Base-by-base conservation (phyloP, 2,797 vertebrate genomes). In the Ctenochaetus hawaiiensis region DNA sequence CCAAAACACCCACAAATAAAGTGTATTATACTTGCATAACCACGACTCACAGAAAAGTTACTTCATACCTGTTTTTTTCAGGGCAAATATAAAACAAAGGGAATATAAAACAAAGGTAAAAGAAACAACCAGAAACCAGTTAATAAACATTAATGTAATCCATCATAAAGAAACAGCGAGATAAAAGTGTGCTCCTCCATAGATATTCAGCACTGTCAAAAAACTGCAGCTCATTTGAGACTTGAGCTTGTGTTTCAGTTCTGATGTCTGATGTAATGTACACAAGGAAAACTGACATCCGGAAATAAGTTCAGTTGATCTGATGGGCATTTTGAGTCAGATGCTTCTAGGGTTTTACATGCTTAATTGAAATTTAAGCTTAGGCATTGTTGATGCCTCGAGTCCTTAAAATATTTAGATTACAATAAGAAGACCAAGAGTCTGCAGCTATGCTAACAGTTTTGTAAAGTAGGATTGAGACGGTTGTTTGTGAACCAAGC, bases 1-100 rank as follows among this genome's bases (percentile, higher is more conserved):
- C 73, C 72, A 61, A 63, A 72, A 81, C 74, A 80, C 53, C 26
- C 61, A 71, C 80, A 81, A 82, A 82, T 81, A 81, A 78, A 2
- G 14, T 22, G 65, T 73, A 75, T 68, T 63, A 67, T 63, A 56
- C 26, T 78, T 78, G 8, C 9, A 14, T 72, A 82, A 68, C 80
- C 66, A 71, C 70, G 73, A 56, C 65, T 49, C 61, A 69, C 39
- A 67, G 41, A 26, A 43, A 68, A 74, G 47, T 51, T 56, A 49
- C 43, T 49, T 20, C 11, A 16, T 2, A 41, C 3, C 0, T 75
- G 13, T 13, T 60, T 22, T 53, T 44, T 43, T 26, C n/a, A 60
- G 60, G 30, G 30, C 30, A 54, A 47, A 61, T 57, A 41, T 6
- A 34, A 2, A 43, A 67, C 3, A 2, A 39, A 43, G 44, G 6